phyloP scores from a whole-genome alignment of 1,140 invertebrate genomes.

The Amphibalanus amphitrite region DNA sequence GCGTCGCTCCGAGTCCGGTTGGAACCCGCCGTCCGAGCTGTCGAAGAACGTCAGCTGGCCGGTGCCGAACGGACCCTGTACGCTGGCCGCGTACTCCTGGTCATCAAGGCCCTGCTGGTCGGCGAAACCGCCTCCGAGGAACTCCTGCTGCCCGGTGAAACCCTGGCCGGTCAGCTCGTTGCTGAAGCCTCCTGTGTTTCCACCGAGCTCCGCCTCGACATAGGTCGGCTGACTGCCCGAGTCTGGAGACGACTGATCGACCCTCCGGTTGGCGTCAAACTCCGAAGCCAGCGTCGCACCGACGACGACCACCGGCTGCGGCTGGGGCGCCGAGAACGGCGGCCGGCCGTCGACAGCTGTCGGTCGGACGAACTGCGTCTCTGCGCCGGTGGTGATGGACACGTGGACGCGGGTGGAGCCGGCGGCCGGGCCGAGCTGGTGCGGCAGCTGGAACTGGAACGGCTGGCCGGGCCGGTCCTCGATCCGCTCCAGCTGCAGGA shows the following conservation, averaged over 20 bases:
- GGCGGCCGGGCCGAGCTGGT: neutral
- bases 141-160: no score
- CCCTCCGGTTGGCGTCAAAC: neutral
- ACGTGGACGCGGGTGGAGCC: neutral
- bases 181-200: no score
- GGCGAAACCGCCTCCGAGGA: no score
- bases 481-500: neutral
- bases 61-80: neutral
- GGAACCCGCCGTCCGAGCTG: neutral
- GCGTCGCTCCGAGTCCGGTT: neutral
- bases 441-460: neutral
- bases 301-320: neutral
- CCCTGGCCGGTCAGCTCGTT: no score
- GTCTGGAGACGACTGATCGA: neutral
- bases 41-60: neutral
- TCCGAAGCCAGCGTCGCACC: neutral
- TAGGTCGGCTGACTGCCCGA: neutral
- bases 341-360: neutral
- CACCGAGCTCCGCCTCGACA: neutral
- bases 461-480: neutral
- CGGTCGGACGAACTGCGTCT: neutral
- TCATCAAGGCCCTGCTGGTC: neutral
- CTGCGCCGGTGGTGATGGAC: neutral
- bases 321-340: no score
- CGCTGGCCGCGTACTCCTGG: neutral